These are phyloP conservation scores for Heliconius hortense DNA, from an alignment of 2,888 invertebrate genomes.

Conservation along the genomic window DNA sequence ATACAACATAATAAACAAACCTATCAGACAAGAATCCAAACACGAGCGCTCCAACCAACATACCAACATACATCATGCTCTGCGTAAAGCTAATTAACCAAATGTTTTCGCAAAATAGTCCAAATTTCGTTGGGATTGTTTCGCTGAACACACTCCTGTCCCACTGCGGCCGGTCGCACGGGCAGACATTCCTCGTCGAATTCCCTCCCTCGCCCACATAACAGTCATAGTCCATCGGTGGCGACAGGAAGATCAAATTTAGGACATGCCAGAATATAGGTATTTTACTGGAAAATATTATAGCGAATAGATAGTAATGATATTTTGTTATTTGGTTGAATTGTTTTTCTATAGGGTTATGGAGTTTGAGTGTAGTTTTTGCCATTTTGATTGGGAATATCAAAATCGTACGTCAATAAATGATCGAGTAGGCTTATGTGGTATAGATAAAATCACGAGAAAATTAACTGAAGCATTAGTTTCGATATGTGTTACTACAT, in stretches of 20 bases:
- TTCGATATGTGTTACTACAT: background rate
- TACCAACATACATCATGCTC: constrained; percentile 60
- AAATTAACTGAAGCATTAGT: background rate
- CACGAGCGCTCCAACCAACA: constrained; percentile 58
- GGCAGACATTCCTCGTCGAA: constrained; percentile 51
- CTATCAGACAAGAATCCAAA: constrained; percentile 66
- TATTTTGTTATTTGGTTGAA: constrained; percentile 56
- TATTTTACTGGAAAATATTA: constrained; percentile 58
- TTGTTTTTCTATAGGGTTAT: constrained; percentile 62
- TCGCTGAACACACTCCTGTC: constrained; percentile 58
- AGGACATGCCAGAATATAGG: constrained; percentile 66
- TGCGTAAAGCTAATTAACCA: constrained; percentile 66
- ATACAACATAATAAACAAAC: constrained; percentile 47
- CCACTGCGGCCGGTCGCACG: constrained; percentile 60
- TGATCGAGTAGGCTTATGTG: constrained; percentile 38
- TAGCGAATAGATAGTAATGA: constrained; percentile 58
- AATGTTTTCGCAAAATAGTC: constrained; percentile 52
- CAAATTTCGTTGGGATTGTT: constrained; percentile 64
- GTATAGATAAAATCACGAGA: background rate
- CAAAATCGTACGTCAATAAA: background rate
- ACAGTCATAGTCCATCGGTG: constrained; percentile 61
- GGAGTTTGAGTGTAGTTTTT: constrained; percentile 42
- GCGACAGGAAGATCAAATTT: constrained; percentile 62
- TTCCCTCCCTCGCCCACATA: constrained; percentile 31
- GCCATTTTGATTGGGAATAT: constrained; percentile 34